A percentile compares a stretch with the other conserved stretches of the same genome.
These are phyloP conservation scores for Microctonus brassicae DNA, from an alignment of 2,888 invertebrate genomes.

Conservation along the genomic window DNA sequence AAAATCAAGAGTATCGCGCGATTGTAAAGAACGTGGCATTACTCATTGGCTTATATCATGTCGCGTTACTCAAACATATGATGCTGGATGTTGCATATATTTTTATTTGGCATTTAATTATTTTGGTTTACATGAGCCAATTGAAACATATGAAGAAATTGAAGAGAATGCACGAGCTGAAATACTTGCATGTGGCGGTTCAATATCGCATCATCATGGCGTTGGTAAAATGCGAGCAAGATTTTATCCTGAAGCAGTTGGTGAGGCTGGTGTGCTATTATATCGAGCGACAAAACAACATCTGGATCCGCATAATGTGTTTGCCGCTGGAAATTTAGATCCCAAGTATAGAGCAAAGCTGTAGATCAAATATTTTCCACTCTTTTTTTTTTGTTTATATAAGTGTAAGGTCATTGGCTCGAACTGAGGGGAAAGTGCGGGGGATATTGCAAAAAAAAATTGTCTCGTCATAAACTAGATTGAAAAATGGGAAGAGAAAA, in stretches of 20 bases:
- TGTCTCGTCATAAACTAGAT: background rate
- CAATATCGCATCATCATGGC: slow-evolving; percentile 97
- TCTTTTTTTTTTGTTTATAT: background rate
- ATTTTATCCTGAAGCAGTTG: slow-evolving; percentile 90
- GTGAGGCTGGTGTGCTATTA: slow-evolving; percentile 82
- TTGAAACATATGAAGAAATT: slow-evolving; percentile 86
- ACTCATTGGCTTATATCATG: slow-evolving; percentile 80
- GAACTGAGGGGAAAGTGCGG: background rate
- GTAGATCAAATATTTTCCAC: slow-evolving; percentile 24
- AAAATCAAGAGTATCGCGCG: slow-evolving; percentile 81
- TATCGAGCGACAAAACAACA: slow-evolving; percentile 86
- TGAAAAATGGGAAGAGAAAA: background rate
- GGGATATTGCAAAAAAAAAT: background rate
- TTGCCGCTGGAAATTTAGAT: slow-evolving; percentile 87
- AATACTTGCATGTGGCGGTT: slow-evolving; percentile 90
- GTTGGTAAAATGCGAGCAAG: slow-evolving; percentile 92
- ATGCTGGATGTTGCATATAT: slow-evolving; percentile 96
- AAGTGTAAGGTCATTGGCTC: background rate
- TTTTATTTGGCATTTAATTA: slow-evolving; percentile 92
- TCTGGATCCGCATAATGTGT: slow-evolving; percentile 95
- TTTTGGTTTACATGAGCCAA: slow-evolving; percentile 76
- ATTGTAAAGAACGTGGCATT: slow-evolving; percentile 76
- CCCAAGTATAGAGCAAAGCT: slow-evolving; percentile 48
- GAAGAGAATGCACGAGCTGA: slow-evolving; percentile 92
- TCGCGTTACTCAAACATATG: slow-evolving; percentile 96